Base-by-base conservation (phyloP, 2,888 invertebrate species). In the Cantharis nigra region DNA sequence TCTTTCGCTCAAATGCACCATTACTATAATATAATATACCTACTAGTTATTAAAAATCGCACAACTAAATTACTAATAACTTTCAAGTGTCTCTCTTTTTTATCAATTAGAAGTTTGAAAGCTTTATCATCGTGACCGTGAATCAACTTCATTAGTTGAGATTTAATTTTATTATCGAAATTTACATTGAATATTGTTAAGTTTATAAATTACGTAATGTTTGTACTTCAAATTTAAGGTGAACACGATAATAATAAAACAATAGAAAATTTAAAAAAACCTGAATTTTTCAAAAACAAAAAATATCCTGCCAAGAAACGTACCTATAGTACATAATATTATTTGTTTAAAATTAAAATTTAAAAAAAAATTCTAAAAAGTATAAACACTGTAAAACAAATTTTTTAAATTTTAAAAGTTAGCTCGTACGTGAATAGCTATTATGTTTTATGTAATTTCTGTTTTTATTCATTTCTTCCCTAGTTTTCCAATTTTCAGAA, bases 41-140 rank as follows among this genome's bases (percentile, higher is more conserved):
- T 20, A 23, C 23, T 23, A 23, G 23, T 26, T 26, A 28, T 18
- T 70, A 16, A 69, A 69, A n/a, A 49, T 72, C 26, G 26, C 64
- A 70, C 16, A 23, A 71, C 16, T 16, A 70, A 73, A 71, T 62
- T 73, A 16, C 16, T 16, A 63, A 73, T 70, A 74, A 73, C 70
- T 71, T 77, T 71, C 70, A 70, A 73, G 69, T 30, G 49, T 3
- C 62, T 30, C 33, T 13, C 11, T n/a, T 49, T 23, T 69, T 69
- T 16, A 18, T 67, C 63, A 77, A 74, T 77, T 69, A 77, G 74
- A 77, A 74, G 49, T 77, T 71, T 67, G 71, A 77, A 77, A 77
- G 73, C 74, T 30, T 33, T 70, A 71, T 62, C 72, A 71, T 62
- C 72, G 69, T 70, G 71, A 33, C 30, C 69, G 11, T 67, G 69